Base-by-base conservation (phyloP, 2,113 vertebrate genomes). In the Phycodurus eques region DNA sequence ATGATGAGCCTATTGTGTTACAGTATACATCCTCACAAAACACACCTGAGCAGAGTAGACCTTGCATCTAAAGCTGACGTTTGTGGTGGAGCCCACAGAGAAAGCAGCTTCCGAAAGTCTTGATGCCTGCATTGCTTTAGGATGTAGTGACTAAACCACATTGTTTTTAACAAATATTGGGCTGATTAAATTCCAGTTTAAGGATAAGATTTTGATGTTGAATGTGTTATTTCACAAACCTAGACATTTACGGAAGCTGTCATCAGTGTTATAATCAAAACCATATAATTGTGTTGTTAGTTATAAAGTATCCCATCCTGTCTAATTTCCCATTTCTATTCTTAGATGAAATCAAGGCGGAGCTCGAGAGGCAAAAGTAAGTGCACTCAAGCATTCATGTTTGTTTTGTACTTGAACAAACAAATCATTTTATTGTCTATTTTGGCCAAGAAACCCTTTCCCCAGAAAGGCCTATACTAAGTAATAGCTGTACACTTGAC, bases 311-410 rank as follows among this genome's bases (percentile, higher is more conserved):
- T 13, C 27, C 56, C 33, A 15, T 61, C 31, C 2, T 17, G 31
- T 65, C 62, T 82, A 19, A 68, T 51, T 79, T 92, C 82, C 57
- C 87, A 47, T 81, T 59, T 83, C n/a, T 31, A 83, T 76, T 83
- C 60, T 35, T 83, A 98, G 96, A 97, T 93, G 96, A 98, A 93
- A 96, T 98, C 90, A 97, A 96, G 92, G 76, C 83, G 31, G 96
- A 97, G 83, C 89, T 96, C 79, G 95, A 95, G 84, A 95, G 95
- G 78, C 95, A 95, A 90, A 96, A 94, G 96, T 98, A 92, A 90
- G 92, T 92, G 61, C 68, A 22, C 14, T 39, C 13, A n/a, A 57
- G 5, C 8, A 17, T 22, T 51, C 2, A 49, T 15, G 11, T 6
- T 13, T 12, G 60, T 62, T 4, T 27, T 12, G 20, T 9, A 5